These are phyloP conservation scores for Ctenomys sociabilis DNA, from an alignment of 2,113 vertebrate species.

Conservation along the genomic window DNA sequence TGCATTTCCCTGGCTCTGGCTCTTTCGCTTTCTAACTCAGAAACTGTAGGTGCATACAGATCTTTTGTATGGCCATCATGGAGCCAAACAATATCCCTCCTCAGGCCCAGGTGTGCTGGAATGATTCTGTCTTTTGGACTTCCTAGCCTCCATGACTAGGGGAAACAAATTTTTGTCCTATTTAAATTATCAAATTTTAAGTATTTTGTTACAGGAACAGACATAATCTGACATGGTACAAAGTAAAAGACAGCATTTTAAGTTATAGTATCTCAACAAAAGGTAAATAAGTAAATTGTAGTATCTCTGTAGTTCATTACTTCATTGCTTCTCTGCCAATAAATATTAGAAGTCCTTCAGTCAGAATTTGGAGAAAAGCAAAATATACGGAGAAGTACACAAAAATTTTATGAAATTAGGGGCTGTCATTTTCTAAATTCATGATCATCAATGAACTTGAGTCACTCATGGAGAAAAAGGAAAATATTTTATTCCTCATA, in stretches of 20 bases:
- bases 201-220: not conserved
- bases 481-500: constrained; percentile 28
- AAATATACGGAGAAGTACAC: not conserved
- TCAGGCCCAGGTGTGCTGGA: not conserved
- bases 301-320: not conserved
- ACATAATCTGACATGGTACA: not conserved
- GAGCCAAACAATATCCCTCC: not conserved
- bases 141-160: not conserved
- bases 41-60: constrained; percentile 56
- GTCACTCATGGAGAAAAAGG: not conserved
- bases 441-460: constrained; percentile 14
- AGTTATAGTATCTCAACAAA: not conserved
- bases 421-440: not conserved
- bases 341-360: not conserved
- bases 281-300: not conserved
- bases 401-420: not conserved
- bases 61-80: not conserved
- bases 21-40: constrained; percentile 35
- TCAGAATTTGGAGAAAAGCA: constrained; percentile 14
- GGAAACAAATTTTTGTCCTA: not conserved
- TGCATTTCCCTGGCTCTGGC: constrained; percentile 54
- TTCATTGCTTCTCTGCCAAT: constrained; percentile 2
- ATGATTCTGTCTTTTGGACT: not conserved
- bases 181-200: not conserved
- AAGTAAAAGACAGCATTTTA: not conserved